Evolutionary conservation across 2,888 invertebrate genomes (phyloP).

Genomic region (Synanthedon formicaeformis): DNA sequence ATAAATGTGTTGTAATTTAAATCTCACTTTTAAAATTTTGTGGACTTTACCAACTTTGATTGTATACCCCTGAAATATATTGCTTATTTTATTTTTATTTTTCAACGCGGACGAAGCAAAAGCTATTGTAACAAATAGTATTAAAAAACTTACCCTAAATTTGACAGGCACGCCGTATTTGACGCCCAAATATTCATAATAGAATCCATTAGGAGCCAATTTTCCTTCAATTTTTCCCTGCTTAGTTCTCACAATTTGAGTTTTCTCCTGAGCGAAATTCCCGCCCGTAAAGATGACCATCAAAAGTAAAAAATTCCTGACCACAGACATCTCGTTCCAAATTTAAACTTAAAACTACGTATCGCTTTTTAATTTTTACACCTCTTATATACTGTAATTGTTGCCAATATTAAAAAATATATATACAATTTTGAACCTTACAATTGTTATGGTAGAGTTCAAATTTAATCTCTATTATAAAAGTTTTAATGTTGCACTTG

Average conservation of each 20-base stretch:
- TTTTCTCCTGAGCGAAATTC: constrained; percentile 22
- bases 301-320: constrained; percentile 20
- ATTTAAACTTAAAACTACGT: constrained; percentile 12
- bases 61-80: too few species aligned
- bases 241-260: constrained; percentile 36
- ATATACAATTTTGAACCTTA: neutral
- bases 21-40: too few species aligned
- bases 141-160: constrained; percentile 39
- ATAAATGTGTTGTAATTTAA: too few species aligned
- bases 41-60: too few species aligned
- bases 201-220: constrained; percentile 34
- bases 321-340: constrained; percentile 15
- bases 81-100: too few species aligned
- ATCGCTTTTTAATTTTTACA: constrained; percentile 8
- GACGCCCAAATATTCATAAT: constrained; percentile 51
- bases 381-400: constrained; percentile 3
- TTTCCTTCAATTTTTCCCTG: constrained; percentile 50
- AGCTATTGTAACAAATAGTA: neutral
- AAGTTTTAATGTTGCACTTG: neutral
- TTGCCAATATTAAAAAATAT: too few species aligned
- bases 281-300: constrained; percentile 15
- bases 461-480: neutral
- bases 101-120: too few species aligned
- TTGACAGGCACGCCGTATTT: constrained; percentile 43
- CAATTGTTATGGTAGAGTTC: too few species aligned